These are phyloP conservation scores for Enteromius argenteus DNA, from an alignment of 2,797 vertebrate genomes.

Conservation along the genomic window DNA sequence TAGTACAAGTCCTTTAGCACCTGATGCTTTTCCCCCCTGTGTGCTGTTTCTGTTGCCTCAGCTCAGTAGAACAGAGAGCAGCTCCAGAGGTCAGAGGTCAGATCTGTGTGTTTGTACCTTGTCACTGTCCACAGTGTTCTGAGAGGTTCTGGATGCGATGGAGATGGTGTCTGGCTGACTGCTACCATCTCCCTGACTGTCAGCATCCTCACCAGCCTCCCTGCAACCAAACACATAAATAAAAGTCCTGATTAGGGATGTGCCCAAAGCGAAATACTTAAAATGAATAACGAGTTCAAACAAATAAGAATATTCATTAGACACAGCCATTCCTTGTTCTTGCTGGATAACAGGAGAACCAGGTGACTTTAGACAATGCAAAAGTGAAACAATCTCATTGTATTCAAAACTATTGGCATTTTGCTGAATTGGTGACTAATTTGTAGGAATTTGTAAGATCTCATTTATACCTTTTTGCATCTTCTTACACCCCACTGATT, in stretches of 20 bases:
- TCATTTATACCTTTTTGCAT: not conserved
- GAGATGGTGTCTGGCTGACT: conserved; percentile 98
- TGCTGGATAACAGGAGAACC: not conserved
- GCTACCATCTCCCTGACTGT: conserved; percentile 97
- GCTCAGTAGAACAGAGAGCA: not conserved
- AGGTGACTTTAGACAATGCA: not conserved
- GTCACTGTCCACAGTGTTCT: conserved; percentile 98
- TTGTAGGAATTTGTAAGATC: not conserved
- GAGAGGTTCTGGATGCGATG: conserved; percentile 95
- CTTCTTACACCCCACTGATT: not conserved
- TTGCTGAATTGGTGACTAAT: not conserved
- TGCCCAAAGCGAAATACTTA: not conserved
- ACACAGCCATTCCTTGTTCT: not conserved
- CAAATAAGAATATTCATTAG: not conserved
- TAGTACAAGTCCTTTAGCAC: not conserved
- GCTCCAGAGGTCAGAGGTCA: not conserved
- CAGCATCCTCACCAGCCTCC: conserved; percentile 91
- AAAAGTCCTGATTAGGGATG: not conserved
- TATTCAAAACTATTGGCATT: not conserved
- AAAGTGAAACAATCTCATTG: not conserved
- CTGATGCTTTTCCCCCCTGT: not conserved
- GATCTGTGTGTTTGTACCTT: conserved; percentile 84
- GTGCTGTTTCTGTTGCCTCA: not conserved
- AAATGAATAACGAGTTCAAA: conserved; percentile 10
- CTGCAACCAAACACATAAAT: conserved; percentile 71